Percentiles rank a stretch among this genome's conserved stretches.
Evolutionary conservation across 2,888 invertebrate species (phyloP).

Genomic region (Meghimatium bilineatum): DNA sequence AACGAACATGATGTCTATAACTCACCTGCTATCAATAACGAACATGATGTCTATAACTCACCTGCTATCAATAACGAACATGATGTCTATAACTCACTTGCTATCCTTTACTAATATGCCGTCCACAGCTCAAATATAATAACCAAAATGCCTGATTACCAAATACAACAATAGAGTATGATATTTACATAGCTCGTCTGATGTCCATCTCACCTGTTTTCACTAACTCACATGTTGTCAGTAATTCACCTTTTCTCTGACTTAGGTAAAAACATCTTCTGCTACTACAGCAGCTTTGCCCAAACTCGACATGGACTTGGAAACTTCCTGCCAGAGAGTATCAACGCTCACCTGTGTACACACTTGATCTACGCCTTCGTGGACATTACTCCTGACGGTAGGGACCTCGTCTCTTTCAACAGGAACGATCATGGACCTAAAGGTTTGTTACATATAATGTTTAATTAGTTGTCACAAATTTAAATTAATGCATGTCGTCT

Average conservation of each 20-base stretch:
- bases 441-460: no score
- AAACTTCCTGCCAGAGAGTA: slow-evolving; percentile 91
- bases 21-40: no score
- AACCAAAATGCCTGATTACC: no score
- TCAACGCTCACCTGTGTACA: slow-evolving; percentile 95
- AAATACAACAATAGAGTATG: neutral
- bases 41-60: no score
- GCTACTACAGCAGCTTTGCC: slow-evolving; percentile 95
- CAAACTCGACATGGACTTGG: slow-evolving; percentile 91
- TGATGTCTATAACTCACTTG: no score
- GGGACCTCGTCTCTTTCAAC: slow-evolving; percentile 52
- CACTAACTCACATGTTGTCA: neutral
- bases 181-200: neutral
- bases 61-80: no score
- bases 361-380: slow-evolving; percentile 80
- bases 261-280: slow-evolving; percentile 39
- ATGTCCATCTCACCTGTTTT: neutral
- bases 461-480: no score
- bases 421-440: slow-evolving; percentile 52
- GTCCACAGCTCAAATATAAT: no score
- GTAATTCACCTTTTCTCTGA: no score
- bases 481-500: no score
- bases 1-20: no score
- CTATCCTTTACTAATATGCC: no score
- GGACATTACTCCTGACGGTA: slow-evolving; percentile 88